Conservation (phyloP, 2,797 vertebrate genomes). For the Typhlichthys subterraneus region DNA sequence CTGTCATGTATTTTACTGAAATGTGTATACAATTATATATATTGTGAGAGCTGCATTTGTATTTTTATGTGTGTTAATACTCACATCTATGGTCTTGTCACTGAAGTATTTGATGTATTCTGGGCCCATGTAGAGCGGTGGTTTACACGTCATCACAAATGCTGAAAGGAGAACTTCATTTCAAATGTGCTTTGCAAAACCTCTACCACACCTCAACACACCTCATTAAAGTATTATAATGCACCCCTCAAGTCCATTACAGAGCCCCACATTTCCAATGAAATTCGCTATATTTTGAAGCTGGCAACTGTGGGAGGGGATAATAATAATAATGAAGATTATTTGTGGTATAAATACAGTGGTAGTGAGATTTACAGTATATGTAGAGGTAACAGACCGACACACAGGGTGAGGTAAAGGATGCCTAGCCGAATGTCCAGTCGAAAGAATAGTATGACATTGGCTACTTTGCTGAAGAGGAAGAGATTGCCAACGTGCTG, state of each 20-base stretch:
- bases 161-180: conserved; percentile 66
- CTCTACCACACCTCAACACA: too few relatives aligned
- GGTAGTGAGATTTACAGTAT: neutral
- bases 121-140: conserved; percentile 92
- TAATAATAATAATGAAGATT: too few relatives aligned
- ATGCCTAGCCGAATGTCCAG: conserved; percentile 93
- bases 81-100: conserved; percentile 93
- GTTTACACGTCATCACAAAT: conserved; percentile 94
- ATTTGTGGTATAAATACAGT: neutral
- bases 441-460: conserved; percentile 92
- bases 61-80: conserved; percentile 41
- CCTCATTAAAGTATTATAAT: too few relatives aligned
- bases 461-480: conserved; percentile 97
- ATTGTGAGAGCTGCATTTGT: neutral
- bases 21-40: neutral
- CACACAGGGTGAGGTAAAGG: conserved; percentile 87
- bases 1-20: too few relatives aligned
- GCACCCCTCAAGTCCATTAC: too few relatives aligned
- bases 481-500: conserved; percentile 94
- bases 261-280: too few relatives aligned
- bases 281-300: too few relatives aligned
- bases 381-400: conserved; percentile 79
- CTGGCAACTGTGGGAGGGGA: too few relatives aligned
- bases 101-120: conserved; percentile 97
- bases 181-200: neutral